Conservation (phyloP, 2,797 vertebrate species). For the Pteropus rufus region DNA sequence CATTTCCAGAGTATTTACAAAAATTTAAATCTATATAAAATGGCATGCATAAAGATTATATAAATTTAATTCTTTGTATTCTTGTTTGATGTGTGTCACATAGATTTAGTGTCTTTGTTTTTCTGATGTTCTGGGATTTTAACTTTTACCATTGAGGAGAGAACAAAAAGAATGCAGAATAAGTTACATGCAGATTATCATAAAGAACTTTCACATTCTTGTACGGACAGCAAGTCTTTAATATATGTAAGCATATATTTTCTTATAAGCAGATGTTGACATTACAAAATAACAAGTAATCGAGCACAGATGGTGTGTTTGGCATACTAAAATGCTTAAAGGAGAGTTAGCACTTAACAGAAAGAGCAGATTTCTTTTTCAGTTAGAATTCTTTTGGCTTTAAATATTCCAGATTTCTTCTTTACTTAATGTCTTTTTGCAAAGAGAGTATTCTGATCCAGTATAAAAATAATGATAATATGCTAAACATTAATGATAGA, state of each 20-base stretch:
- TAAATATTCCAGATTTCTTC: constrained; percentile 59
- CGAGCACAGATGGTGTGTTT: constrained; percentile 81
- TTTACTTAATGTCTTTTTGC: constrained; percentile 43
- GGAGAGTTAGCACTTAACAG: constrained; percentile 70
- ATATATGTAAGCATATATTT: constrained; percentile 73
- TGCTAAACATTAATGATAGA: constrained; percentile 29
- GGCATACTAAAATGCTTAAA: constrained; percentile 72
- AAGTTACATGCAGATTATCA: neutral
- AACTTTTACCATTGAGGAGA: constrained; percentile 1
- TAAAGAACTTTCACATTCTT: constrained; percentile 53
- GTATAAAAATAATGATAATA: constrained; percentile 16
- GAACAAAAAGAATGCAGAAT: constrained; percentile 29
- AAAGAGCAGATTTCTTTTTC: constrained; percentile 67
- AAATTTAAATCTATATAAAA: neutral
- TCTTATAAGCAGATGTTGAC: constrained; percentile 82
- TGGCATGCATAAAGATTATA: neutral
- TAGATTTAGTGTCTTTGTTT: neutral
- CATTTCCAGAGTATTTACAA: neutral
- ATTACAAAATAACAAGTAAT: constrained; percentile 81
- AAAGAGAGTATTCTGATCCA: neutral
- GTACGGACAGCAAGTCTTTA: constrained; percentile 76
- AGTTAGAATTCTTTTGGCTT: constrained; percentile 68
- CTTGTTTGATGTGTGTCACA: neutral
- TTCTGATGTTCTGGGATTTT: constrained; percentile 19
- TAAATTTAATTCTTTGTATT: neutral